Evolutionary conservation across 2,888 invertebrate genomes (phyloP), one percentile per base, ranked within the genome.

Genomic region (Endomychus coccineus): DNA sequence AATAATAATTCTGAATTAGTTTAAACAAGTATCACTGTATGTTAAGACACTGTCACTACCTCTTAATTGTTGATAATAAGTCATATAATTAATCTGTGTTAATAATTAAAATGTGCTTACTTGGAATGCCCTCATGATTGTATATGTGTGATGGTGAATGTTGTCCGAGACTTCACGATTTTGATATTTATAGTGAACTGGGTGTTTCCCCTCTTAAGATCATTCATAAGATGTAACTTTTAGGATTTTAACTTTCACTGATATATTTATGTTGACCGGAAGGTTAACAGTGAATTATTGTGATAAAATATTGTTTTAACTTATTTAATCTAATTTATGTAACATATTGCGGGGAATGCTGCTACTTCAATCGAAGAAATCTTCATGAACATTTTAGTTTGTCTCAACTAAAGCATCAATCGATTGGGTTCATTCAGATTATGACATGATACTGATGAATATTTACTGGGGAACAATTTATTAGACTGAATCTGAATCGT

Each of bases 171-270:
- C 43, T 44, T 32, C 43, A 31, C 40, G 42, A 37, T 42, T 48
- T 48, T 44, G 40, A 46, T 46, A 42, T 52, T 54, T 55, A 52
- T 55, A 55, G 39, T 24, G 24, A 42, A 28, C 36, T 41, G 51
- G 50, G 45, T 46, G 52, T 50, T 48, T 44, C 51, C 54, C 52
- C 53, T 40, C 45, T 50, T 49, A 40, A 25, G 35, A 48, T 45
- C 45, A 45, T 45, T 42, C 40, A 42, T 40, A 39, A 48, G 50
- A 52, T 51, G 46, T 41, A 45, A 43, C 48, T 43, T 42, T 33
- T 28, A 23, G 37, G 43, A 48, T 48, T 39, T 43, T 40, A 44
- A 52, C 54, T 54, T 54, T 54, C 54, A 50, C 54, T 49, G 48
- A 43, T 49, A 47, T 37, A 32, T 43, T 47, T 44, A 46, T 37